Evolutionary conservation across 2,888 invertebrate genomes (phyloP).

Genomic region (Drosophila nr. perissopoda): DNA sequence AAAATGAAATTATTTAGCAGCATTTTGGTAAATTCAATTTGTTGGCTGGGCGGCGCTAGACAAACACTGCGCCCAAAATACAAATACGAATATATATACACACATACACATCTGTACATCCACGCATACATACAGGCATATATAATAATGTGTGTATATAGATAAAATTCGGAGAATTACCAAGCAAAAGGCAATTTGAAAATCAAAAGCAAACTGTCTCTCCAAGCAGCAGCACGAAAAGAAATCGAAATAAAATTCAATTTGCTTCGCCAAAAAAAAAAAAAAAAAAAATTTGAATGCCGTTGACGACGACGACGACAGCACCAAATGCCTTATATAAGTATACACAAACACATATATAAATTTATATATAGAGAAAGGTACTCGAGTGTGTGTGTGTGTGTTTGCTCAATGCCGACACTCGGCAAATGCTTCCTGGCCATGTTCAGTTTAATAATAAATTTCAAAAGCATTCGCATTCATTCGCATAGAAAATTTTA

Average conservation of each 20-base stretch:
- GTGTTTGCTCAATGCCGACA: conserved; percentile 18
- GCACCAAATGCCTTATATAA: conserved; percentile 59
- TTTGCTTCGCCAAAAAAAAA: conserved; percentile 57
- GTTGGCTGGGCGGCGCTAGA: conserved; percentile 33
- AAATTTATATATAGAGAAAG: conserved; percentile 11
- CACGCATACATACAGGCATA: conserved; percentile 1
- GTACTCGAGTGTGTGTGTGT: conserved; percentile 23
- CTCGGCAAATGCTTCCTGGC: conserved; percentile 18
- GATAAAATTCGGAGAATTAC: conserved; percentile 61
- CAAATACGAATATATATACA: conserved; percentile 25
- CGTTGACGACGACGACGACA: conserved; percentile 44
- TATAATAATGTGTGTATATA: conserved; percentile 14
- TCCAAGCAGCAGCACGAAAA: conserved; percentile 30
- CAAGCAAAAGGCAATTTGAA: conserved; percentile 65
- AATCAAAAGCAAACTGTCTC: conserved; percentile 42
- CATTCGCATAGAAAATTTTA: conserved; percentile 83
- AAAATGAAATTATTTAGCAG: conserved; percentile 72
- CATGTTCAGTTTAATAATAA: conserved; percentile 72
- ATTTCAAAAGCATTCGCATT: conserved; percentile 81
- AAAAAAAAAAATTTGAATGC: conserved; percentile 57
- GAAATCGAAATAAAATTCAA: conserved; percentile 77
- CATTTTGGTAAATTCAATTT: conserved; percentile 70
- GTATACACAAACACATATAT: conserved; percentile 18
- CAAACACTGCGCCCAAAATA: conserved; percentile 41
- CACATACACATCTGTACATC: not conserved